These are phyloP conservation scores for Zaprionus lachaisei DNA, from an alignment of 1,140 invertebrate species.

Conservation along the genomic window DNA sequence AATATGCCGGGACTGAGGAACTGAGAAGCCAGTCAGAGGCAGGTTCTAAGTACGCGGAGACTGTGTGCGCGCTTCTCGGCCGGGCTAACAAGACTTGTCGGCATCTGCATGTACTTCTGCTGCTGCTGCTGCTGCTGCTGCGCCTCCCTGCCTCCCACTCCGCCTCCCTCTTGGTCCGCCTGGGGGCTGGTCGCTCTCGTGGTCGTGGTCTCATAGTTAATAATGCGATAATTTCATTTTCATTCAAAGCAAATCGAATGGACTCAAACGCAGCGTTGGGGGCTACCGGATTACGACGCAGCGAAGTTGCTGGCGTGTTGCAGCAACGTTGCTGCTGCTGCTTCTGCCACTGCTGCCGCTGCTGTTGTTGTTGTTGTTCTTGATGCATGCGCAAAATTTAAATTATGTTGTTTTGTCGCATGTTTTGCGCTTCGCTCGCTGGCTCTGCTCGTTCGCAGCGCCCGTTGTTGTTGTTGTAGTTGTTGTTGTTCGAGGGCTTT, in stretches of 20 bases:
- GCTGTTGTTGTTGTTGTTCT: conserved; percentile 5
- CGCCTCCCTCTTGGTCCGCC: neutral
- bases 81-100: conserved; percentile 68
- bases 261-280: conserved; percentile 38
- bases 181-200: neutral
- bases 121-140: neutral
- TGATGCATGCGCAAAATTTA: conserved; percentile 81
- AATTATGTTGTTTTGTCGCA: conserved; percentile 84
- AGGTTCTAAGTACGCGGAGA: conserved; percentile 37
- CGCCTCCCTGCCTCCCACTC: neutral
- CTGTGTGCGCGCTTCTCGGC: conserved; percentile 35
- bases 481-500: conserved; percentile 23
- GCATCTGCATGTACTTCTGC: conserved; percentile 20
- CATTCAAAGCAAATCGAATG: conserved; percentile 81
- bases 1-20: conserved; percentile 50
- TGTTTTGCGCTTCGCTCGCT: conserved; percentile 71
- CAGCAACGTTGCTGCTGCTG: conserved; percentile 51
- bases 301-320: conserved; percentile 60
- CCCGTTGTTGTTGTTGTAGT: neutral
- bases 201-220: conserved; percentile 66
- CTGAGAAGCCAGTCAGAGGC: neutral
- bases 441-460: conserved; percentile 16
- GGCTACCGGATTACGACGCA: conserved; percentile 69
- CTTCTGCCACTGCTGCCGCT: neutral
- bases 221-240: conserved; percentile 82